Conservation (phyloP, 23 tunicate species). For the Corella eumyota region DNA sequence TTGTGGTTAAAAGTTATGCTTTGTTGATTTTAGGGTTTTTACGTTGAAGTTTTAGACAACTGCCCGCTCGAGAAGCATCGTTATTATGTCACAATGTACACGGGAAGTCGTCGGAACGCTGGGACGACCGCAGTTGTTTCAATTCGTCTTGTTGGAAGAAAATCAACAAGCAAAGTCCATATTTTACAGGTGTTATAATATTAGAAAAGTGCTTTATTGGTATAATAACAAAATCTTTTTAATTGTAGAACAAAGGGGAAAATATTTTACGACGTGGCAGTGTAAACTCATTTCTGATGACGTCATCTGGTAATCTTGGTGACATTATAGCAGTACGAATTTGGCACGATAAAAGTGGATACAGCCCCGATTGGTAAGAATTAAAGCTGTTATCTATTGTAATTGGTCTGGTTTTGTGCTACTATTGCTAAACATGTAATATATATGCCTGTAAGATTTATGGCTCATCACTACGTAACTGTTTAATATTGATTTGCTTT, state of each 20-base stretch:
- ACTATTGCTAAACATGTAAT: no score
- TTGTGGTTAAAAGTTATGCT: no score
- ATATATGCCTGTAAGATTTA: no score
- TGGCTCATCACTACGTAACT: no score
- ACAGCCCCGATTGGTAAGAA: conserved; percentile 53
- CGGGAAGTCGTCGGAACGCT: conserved; percentile 41
- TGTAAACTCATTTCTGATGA: conserved; percentile 15
- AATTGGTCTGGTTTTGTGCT: no score
- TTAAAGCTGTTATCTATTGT: no score
- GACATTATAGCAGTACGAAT: conserved; percentile 40
- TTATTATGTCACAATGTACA: conserved; percentile 49
- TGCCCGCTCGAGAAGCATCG: conserved; percentile 13
- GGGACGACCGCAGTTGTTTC: conserved; percentile 54
- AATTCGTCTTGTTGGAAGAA: conserved; percentile 24
- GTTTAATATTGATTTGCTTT: no score
- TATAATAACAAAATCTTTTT: not conserved
- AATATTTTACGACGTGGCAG: conserved; percentile 4
- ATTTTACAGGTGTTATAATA: conserved; percentile 40
- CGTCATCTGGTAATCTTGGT: conserved; percentile 23
- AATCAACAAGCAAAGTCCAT: conserved; percentile 27
- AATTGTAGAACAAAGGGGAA: conserved; percentile 3
- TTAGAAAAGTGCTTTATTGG: not conserved
- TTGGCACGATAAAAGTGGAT: conserved; percentile 51
- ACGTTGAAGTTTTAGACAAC: conserved; percentile 24
- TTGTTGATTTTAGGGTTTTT: no score